Evolutionary conservation across 2,797 vertebrate species (phyloP).

Genomic region (Miichthys miiuy): DNA sequence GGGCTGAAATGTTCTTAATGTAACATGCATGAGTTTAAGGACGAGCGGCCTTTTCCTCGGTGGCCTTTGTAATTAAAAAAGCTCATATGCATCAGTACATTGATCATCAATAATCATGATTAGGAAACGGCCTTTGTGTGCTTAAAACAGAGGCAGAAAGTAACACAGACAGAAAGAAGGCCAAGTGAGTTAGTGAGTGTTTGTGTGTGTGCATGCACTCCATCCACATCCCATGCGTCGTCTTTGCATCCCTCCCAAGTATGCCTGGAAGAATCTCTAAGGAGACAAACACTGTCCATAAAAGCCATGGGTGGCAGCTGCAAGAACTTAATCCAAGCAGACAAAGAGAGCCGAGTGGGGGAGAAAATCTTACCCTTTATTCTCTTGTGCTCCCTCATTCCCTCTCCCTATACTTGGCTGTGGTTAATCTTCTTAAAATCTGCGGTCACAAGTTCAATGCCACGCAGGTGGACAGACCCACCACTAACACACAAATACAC

Average conservation of each 20-base stretch:
- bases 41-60: constrained; percentile 24
- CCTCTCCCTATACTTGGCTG: constrained; percentile 82
- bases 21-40: constrained; percentile 6
- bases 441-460: constrained; percentile 84
- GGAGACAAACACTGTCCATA: constrained; percentile 81
- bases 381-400: constrained; percentile 79
- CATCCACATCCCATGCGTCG: constrained; percentile 58
- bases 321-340: constrained; percentile 85
- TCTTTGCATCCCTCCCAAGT: constrained; percentile 68
- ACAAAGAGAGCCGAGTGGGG: constrained; percentile 82
- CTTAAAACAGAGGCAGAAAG: constrained; percentile 52
- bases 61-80: constrained; percentile 38
- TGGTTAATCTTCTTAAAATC: constrained; percentile 86
- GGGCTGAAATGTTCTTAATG: neutral
- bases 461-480: constrained; percentile 83
- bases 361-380: constrained; percentile 82
- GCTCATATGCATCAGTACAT: constrained; percentile 23
- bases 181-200: constrained; percentile 24
- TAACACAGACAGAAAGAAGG: constrained; percentile 26
- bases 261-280: constrained; percentile 74
- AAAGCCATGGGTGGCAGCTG: constrained; percentile 85
- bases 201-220: constrained; percentile 39
- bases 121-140: constrained; percentile 42
- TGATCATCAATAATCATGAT: constrained; percentile 53
- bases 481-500: constrained; percentile 71